These are phyloP conservation scores for Tryphoninae sp. DNA, from an alignment of 2,888 invertebrate genomes.

Conservation along the genomic window DNA sequence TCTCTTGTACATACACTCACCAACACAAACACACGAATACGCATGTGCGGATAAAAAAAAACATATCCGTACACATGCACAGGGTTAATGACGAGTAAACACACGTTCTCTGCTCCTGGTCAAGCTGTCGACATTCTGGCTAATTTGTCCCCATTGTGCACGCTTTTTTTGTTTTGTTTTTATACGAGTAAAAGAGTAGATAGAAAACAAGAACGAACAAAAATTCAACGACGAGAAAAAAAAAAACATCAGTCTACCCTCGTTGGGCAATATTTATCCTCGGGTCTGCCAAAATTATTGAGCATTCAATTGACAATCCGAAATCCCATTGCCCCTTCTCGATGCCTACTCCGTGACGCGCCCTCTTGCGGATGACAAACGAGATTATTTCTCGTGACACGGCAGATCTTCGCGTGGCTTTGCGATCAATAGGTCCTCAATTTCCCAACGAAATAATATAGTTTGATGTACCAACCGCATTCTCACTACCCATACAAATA, in stretches of 20 bases:
- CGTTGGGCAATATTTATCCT: constrained; percentile 23
- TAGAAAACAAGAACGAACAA: constrained; percentile 12
- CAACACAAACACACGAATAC: not conserved
- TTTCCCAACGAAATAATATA: constrained; percentile 35
- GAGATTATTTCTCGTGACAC: not conserved
- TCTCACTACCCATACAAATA: not conserved
- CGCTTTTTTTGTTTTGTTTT: constrained; percentile 7
- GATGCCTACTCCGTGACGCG: not conserved
- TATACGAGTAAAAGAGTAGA: not conserved
- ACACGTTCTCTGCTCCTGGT: constrained; percentile 8
- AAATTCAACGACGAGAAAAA: constrained; percentile 6
- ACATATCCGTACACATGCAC: not conserved
- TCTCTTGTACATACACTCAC: constrained; percentile 14
- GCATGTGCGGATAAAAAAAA: not conserved
- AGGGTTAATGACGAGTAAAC: constrained; percentile 59
- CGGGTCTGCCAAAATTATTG: constrained; percentile 7
- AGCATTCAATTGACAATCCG: not conserved
- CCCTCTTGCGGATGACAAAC: constrained; percentile 7
- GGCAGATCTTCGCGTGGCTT: constrained; percentile 19
- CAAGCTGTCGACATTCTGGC: constrained; percentile 22
- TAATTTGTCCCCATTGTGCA: constrained; percentile 35
- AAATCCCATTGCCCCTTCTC: not conserved
- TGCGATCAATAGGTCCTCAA: constrained; percentile 32
- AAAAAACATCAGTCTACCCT: not conserved
- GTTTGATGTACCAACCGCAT: not conserved